Evolutionary conservation across 2,888 invertebrate species (phyloP).

Genomic region (Leucophenga maculata): DNA sequence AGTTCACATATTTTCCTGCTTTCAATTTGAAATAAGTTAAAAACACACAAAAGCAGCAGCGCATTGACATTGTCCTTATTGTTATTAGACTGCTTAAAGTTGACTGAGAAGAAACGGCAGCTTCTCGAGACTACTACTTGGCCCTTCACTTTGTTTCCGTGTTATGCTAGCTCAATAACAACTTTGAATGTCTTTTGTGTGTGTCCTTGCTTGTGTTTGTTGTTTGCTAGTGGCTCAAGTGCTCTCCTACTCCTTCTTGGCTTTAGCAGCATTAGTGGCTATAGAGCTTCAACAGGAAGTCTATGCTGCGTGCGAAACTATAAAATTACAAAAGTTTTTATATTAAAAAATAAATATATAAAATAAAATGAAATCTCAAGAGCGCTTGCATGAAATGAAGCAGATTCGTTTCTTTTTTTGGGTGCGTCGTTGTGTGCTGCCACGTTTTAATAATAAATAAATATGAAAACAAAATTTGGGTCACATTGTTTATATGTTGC

Average conservation of each 20-base stretch:
- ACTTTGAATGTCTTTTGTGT: constrained; percentile 1
- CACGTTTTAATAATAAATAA: background rate
- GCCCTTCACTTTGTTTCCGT: background rate
- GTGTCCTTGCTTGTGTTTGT: background rate
- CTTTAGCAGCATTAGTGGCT: background rate
- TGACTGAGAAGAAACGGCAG: no score
- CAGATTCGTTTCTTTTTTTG: background rate
- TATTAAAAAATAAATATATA: constrained; percentile 14
- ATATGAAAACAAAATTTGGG: background rate
- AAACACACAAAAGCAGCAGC: background rate
- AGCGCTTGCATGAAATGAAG: background rate
- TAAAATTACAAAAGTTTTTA: constrained; percentile 27
- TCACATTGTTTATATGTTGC: no score
- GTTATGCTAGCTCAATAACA: constrained; percentile 13
- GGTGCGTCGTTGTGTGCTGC: background rate
- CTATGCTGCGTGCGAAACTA: background rate
- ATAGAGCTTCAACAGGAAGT: background rate
- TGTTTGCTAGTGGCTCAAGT: no score
- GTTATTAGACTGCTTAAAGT: no score
- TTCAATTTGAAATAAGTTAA: constrained; percentile 6
- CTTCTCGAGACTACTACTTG: no score
- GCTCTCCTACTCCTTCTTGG: background rate
- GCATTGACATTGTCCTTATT: no score
- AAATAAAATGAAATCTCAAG: no score
- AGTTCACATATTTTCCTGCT: no score